Percentiles rank a stretch among this genome's conserved stretches.
These are phyloP conservation scores for Catharus bicknelli DNA, from an alignment of 2,113 vertebrate genomes.

Conservation along the genomic window DNA sequence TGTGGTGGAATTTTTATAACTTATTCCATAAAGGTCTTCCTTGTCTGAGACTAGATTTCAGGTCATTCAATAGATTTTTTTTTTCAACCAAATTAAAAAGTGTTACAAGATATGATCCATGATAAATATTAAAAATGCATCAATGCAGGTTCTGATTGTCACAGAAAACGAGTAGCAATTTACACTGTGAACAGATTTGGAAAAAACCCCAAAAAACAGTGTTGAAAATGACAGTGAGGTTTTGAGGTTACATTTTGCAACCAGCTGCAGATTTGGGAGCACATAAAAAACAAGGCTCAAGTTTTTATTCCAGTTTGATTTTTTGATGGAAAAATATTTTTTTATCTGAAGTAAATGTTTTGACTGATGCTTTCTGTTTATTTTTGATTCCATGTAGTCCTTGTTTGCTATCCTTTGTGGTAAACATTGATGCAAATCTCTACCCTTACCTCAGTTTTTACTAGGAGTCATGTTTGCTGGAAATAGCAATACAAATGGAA, in stretches of 20 bases:
- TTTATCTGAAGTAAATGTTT: not conserved
- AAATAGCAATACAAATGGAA: not conserved
- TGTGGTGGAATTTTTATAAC: not conserved
- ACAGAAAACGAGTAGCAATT: not conserved
- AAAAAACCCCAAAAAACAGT: no score
- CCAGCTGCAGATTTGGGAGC: fast-evolving
- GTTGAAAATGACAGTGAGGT: not conserved
- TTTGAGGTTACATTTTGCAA: not conserved
- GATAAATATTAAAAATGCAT: not conserved
- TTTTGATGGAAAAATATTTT: not conserved
- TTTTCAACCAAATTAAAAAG: not conserved
- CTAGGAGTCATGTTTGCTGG: not conserved
- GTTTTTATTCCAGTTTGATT: not conserved
- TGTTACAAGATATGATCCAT: fast-evolving
- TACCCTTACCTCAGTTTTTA: not conserved
- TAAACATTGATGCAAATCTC: not conserved
- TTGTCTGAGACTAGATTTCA: not conserved
- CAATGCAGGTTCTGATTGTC: not conserved
- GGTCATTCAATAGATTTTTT: not conserved
- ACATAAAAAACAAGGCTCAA: not conserved
- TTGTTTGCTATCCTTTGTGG: not conserved
- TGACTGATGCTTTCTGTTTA: not conserved
- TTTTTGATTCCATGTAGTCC: not conserved
- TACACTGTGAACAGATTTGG: not conserved
- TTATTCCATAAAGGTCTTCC: not conserved